A percentile compares a stretch with the other conserved stretches of the same genome.
These are phyloP conservation scores for Litoditis marina DNA, from an alignment of 2,888 invertebrate species.

Conservation along the genomic window DNA sequence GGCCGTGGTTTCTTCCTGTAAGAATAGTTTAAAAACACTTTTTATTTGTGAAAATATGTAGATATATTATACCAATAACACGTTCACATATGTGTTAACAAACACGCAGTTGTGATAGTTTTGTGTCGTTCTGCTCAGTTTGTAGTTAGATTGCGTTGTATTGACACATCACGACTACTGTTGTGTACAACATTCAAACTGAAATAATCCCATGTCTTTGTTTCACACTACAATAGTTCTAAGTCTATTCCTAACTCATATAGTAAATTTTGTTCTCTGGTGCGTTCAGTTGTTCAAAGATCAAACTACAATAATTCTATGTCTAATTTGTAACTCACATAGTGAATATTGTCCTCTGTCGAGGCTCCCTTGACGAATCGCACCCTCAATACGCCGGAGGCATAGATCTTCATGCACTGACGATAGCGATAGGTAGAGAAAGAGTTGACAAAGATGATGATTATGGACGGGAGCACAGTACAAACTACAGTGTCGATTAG, in stretches of 20 bases:
- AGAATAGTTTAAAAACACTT: slow-evolving; percentile 8
- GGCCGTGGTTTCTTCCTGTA: slow-evolving; percentile 49
- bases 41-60: too few species aligned
- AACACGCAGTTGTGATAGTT: too few species aligned
- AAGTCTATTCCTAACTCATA: too few species aligned
- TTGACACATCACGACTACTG: neutral
- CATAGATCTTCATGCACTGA: slow-evolving; percentile 61
- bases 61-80: too few species aligned
- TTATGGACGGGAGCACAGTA: slow-evolving; percentile 52
- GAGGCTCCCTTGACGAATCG: slow-evolving; percentile 2
- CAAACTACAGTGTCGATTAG: slow-evolving; percentile 54
- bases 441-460: slow-evolving; percentile 58
- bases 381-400: slow-evolving; percentile 56
- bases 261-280: too few species aligned
- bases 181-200: neutral
- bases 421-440: slow-evolving; percentile 56
- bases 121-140: neutral
- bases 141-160: neutral
- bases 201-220: too few species aligned
- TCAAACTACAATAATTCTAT: too few species aligned
- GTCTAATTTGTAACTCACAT: slow-evolving; percentile 14
- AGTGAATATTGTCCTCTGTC: slow-evolving; percentile 6
- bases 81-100: too few species aligned
- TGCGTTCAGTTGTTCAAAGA: too few species aligned
- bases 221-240: too few species aligned